phyloP scores from a whole-genome alignment of 2,797 vertebrate species.

The Microctenopoma steveboyesi region DNA sequence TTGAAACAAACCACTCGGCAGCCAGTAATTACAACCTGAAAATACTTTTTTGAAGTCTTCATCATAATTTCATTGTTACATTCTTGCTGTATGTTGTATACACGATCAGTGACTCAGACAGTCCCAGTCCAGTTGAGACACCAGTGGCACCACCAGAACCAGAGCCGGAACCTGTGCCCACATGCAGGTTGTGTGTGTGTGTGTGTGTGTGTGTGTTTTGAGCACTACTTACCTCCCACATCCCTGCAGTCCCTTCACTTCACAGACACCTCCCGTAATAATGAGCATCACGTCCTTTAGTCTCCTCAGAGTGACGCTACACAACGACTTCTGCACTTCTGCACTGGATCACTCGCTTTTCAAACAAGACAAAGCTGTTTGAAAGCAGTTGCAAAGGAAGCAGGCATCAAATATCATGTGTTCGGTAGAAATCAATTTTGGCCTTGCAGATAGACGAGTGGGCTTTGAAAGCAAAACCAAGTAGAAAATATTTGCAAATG shows the following conservation, averaged over 20 bases:
- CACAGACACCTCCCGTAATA: constrained; percentile 42
- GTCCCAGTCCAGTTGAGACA: constrained; percentile 76
- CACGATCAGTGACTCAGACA: constrained; percentile 78
- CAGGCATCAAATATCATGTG: constrained; percentile 33
- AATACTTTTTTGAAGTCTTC: constrained; percentile 11
- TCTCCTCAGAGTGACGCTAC: constrained; percentile 11
- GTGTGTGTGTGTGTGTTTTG: constrained; percentile 59
- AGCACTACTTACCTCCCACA: constrained; percentile 48
- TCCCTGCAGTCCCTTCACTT: constrained; percentile 38
- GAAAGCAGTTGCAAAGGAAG: constrained; percentile 51
- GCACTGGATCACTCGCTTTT: constrained; percentile 41
- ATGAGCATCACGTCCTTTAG: constrained; percentile 12
- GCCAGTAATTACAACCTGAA: background rate
- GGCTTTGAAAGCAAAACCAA: background rate
- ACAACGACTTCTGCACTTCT: constrained; percentile 27
- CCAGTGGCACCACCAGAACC: constrained; percentile 71
- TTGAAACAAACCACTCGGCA: background rate
- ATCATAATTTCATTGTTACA: constrained; percentile 27
- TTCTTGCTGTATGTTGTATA: constrained; percentile 63
- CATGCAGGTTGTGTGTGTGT: constrained; percentile 79
- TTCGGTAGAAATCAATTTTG: constrained; percentile 3
- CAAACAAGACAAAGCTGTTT: constrained; percentile 26
- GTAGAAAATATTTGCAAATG: too few relatives aligned
- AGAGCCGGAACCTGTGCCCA: constrained; percentile 73
- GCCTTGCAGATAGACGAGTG: constrained; percentile 4